Base-by-base conservation (phyloP, 64 coral and sea anemone genomes). In the Dendrophyllia cribrosa region DNA sequence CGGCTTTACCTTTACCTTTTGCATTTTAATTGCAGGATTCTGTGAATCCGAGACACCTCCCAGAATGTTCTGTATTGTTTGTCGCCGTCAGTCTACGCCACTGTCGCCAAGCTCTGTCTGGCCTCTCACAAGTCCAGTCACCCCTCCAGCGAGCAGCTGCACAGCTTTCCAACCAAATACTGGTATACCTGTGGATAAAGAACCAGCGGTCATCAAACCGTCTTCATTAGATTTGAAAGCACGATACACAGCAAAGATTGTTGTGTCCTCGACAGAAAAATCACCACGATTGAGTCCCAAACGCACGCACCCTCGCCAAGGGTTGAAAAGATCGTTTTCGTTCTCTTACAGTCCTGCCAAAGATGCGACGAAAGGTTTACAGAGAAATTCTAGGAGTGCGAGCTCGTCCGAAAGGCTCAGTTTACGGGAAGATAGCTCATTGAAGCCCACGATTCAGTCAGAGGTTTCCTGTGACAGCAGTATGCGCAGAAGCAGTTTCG, bases 11-110 rank as follows among this genome's bases (percentile, higher is more conserved):
- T 56, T 56, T 56, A 56, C 53, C 53, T 56, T 56, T 56, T 56
- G 1, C 12, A 9, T 56, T 7, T 56, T 6, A 56, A 1, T 71
- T 71, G 10, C 26, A 23, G 68, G 68, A 20, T 71, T 43, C 19
- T 23, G 20, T 7, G 68, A 23, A 23, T 15, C 68, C 16, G 68
- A 23, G 26, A 23, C 7, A 15, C 68, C 68, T 23, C 20, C 68
- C 16, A 71, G 20, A 9, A 69, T 93, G 72, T 93, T 93, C 20
- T 93, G 91, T 20, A 93, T 93, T 47, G 64, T 93, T 11, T 76
- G 82, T 22, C 86, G 86, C 22, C 78, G 55, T 11, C 53, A 82
- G 22, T 24, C 78, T 5, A 20, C 12, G 43, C 7, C 22, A 34
- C 67, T 10, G 17, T 75, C 16, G 8, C 72, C 72, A 75, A 47